phyloP scores from a whole-genome alignment of 2,113 vertebrate species.

The Hypocryptadius cinnamomeus region DNA sequence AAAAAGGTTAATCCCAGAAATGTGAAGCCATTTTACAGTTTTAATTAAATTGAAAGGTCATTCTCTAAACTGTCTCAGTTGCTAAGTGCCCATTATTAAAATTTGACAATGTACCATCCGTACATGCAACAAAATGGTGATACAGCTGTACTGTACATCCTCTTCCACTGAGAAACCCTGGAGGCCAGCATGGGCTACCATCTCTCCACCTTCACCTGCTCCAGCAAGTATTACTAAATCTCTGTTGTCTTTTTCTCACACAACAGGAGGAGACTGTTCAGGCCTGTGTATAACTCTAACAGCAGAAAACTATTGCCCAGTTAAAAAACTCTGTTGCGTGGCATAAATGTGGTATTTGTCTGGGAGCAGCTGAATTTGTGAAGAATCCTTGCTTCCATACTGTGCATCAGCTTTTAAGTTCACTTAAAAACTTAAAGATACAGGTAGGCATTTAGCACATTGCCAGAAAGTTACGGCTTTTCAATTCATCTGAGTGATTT shows the following conservation, averaged over 20 bases:
- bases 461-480: background rate
- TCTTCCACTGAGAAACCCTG: background rate
- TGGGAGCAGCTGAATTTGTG: background rate
- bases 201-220: background rate
- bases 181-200: background rate
- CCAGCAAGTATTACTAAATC: background rate
- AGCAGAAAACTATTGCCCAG: background rate
- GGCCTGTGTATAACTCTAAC: background rate
- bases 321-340: background rate
- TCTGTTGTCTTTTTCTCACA: background rate
- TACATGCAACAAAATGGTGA: background rate
- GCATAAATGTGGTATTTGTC: background rate
- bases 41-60: conserved; percentile 49
- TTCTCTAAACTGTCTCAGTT: conserved; percentile 7
- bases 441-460: background rate
- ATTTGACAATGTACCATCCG: background rate
- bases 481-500: background rate
- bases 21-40: conserved; percentile 31
- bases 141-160: background rate
- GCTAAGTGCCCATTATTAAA: conserved; percentile 32
- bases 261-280: background rate
- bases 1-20: conserved; percentile 48
- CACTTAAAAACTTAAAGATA: background rate
- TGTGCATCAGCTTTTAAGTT: background rate
- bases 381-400: background rate